Evolutionary conservation across 2,797 vertebrate species (phyloP), one percentile per base, ranked within the genome.

Genomic region (Saxicola maurus): DNA sequence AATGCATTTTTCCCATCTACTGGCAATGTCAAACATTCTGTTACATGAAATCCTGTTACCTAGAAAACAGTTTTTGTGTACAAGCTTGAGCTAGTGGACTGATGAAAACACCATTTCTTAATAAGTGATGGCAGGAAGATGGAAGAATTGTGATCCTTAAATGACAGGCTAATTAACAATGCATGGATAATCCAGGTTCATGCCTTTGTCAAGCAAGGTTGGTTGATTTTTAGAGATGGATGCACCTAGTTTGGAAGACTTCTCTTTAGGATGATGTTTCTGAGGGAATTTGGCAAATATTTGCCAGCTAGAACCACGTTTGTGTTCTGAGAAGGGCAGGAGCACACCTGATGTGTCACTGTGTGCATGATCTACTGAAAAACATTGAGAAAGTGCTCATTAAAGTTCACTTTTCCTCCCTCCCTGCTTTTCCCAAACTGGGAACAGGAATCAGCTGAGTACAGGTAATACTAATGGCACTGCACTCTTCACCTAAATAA

Each of bases 401-500:
- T 71, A 68, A 74, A 87, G 35, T 37, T 48, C 51, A 57, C 16
- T 86, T 86, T 57, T 37, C 43, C 48, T 82, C 11, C 40, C 8
- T 64, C 57, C 21, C 7, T 86, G 8, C 20, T 64, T 81, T 84
- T 17, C 53, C 51, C 40, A 77, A 46, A 49, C 27, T 49, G 48
- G 48, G 16, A 49, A 28, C 27, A 86, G 53, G 19, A 24, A 64
- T 25, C 27, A 49, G 7, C 31, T 3, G 1, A 60, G 46, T 31
- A 53, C 23, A 61, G 28, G 13, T 59, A 82, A 56, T 64, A 43
- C 24, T 74, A 76, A 79, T 48, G 53, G 25, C 42, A 38, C 20
- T 75, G 66, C 35, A 33, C 52, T 77, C 46, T 53, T 82, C 42
- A 53, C 30, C 48, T 77, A 88, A 89, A 78, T 83, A 74, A 74